Evolutionary conservation across 1,140 invertebrate species (phyloP), one percentile per base, ranked within the genome.

Genomic region (Drosophila hydei): DNA sequence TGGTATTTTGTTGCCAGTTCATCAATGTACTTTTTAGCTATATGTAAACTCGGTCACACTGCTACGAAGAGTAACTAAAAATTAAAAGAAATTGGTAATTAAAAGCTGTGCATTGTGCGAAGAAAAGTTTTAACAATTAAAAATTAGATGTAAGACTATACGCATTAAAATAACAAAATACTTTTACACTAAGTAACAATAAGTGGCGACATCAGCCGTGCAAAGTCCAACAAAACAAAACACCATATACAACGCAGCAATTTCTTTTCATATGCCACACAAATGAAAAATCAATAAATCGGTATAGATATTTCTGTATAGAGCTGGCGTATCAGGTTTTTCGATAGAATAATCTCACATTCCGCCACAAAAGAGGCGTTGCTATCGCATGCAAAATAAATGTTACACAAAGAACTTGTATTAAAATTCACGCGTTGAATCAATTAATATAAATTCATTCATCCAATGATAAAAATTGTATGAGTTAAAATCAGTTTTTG

Each of bases 261-360:
- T 73, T 73, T 73, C 71, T 45, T 69, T 69, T 52, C 14, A 40
- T 51, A 25, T 69, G 42, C 18, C 42, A 60, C 36, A 30, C 16
- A 45, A 40, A 42, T 54, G 71, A 69, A 73, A 73, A 73, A 73
- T 73, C 71, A 73, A 73, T 73, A 72, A 68, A 61, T 72, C 33
- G 14, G 23, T 68, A 58, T 50, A 68, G 19, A 61, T 21, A 61
- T 45, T 47, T 36, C 36, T 42, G 14, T 36, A 40, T 58, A 12
- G 6, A 3, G 27, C 21, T 61, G 16, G 38, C 38, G 54, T 42
- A 54, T 72, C 11, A 19, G 54, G 23, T 40, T 33, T 33, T 68
- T 16, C 18, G 23, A 45, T 18, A 48, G n/a, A 30, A n/a, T 12
- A 45, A 27, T 45, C 25, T 5, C 25, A 21, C 12, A 30, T 14